A percentile compares a stretch with the other conserved stretches of the same genome.
Evolutionary conservation across 2,797 vertebrate species (phyloP).

Genomic region (Apogon hyalosoma): DNA sequence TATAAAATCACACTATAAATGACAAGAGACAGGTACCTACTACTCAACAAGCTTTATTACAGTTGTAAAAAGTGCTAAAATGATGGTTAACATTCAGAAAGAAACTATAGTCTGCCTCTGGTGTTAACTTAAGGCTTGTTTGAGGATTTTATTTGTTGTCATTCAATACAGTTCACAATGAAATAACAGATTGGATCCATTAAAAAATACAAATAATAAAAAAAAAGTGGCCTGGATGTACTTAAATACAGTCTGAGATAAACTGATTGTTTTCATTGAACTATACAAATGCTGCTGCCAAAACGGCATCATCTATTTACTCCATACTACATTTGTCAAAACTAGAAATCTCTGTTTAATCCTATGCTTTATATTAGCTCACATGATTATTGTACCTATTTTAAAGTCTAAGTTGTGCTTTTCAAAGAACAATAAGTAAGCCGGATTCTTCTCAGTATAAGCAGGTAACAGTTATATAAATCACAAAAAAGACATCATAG

Average conservation of each 20-base stretch:
- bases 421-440: neutral
- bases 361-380: neutral
- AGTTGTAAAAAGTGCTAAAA: neutral
- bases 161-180: no score
- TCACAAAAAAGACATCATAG: constrained; percentile 12
- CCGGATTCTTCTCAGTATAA: constrained; percentile 9
- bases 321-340: neutral
- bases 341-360: neutral
- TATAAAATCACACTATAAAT: neutral
- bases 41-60: neutral
- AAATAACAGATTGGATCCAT: neutral
- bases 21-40: neutral
- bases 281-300: neutral
- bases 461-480: constrained; percentile 21
- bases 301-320: neutral
- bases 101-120: neutral
- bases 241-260: neutral
- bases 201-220: neutral
- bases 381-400: neutral
- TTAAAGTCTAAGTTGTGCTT: constrained; percentile 3
- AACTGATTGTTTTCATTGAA: neutral
- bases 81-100: constrained; percentile 1
- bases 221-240: neutral
- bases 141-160: neutral
- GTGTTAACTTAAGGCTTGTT: neutral